Base-by-base conservation (phyloP, 2,113 vertebrate species). In the Plecturocebus donacophilus region DNA sequence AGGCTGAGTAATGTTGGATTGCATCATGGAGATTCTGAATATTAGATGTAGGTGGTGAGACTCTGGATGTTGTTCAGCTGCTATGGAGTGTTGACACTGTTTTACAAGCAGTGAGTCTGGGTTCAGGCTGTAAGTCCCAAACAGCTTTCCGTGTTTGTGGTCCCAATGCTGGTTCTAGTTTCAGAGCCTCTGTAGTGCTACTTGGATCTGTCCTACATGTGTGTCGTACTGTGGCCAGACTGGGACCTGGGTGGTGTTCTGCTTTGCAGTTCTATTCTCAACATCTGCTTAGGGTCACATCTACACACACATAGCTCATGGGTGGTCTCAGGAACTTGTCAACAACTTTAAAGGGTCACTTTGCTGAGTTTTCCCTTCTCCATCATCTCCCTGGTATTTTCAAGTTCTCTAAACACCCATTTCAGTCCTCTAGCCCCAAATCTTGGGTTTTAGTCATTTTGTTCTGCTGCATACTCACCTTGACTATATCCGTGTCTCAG, bases 321-420 rank as follows among this genome's bases (percentile, higher is more conserved):
- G 56, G 92, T 73, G 92, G 93, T 94, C 88, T 54, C 16, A 25
- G 52, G 21, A 85, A n/a, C 84, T 94, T 90, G 61, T 73, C 73
- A 94, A 92, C 30, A 96, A 71, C 19, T 8, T n/a, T 2, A 27
- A 66, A 40, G 32, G 38, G 23, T 70, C 32, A 19, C 77, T 88
- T 91, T 89, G 49, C 35, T 30, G 42, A 56, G 11, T 89, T 66
- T 86, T 27, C 54, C 10, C 30, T 16, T 85, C 30, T 40, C 21
- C 8, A 8, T 71, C 49, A 75, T 54, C 42, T 94, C 45, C 56
- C 32, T 21, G 49, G 12, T 32, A 25, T 23, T 49, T 90, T 42
- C 12, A 56, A 16, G 21, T n/a, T 56, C 23, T 35, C 32, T 68
- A 32, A 64, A 27, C 70, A 76, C 35, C 56, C 12, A 7, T 64